Base-by-base conservation (phyloP, 2,113 vertebrate species). In the Trichomycterus rosablanca region DNA sequence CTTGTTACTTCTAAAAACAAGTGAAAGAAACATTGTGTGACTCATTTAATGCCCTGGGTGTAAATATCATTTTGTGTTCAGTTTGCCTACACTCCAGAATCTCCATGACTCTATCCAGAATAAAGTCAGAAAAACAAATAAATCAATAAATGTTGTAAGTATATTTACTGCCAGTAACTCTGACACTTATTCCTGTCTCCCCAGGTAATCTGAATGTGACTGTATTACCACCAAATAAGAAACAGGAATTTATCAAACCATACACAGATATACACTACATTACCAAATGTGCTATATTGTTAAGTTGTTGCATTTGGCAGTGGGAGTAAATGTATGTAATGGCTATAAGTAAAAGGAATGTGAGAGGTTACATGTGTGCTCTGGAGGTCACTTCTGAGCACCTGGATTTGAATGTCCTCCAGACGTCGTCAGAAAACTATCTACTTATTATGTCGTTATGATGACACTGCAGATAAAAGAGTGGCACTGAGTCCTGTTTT, bases 201-300 rank as follows among this genome's bases (percentile, higher is more conserved):
- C n/a, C n/a, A n/a, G n/a, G n/a, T n/a, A n/a, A n/a, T n/a, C n/a
- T n/a, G n/a, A n/a, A n/a, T n/a, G n/a, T n/a, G n/a, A n/a, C n/a
- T n/a, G n/a, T n/a, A n/a, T n/a, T n/a, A n/a, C n/a, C n/a, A n/a
- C n/a, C n/a, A n/a, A n/a, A n/a, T n/a, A n/a, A n/a, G n/a, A n/a
- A n/a, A n/a, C n/a, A n/a, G n/a, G n/a, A n/a, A n/a, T n/a, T n/a
- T n/a, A n/a, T n/a, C n/a, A n/a, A n/a, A n/a, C n/a, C n/a, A n/a
- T 32, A 51, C 46, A 40, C 59, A 15, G 19, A 63, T 22, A 28
- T 35, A 63, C 24, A 53, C 46, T 42, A 15, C 32, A 35, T 39
- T 39, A 43, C 15, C 42, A 9, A 43, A 19, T 9, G 15, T 8
- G n/a, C n/a, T n/a, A 19, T 18, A 16, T 8, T n/a, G n/a, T 16